Evolutionary conservation across 2,113 vertebrate species (phyloP), one percentile per base, ranked within the genome.

Genomic region (Poeciliopsis prolifica): DNA sequence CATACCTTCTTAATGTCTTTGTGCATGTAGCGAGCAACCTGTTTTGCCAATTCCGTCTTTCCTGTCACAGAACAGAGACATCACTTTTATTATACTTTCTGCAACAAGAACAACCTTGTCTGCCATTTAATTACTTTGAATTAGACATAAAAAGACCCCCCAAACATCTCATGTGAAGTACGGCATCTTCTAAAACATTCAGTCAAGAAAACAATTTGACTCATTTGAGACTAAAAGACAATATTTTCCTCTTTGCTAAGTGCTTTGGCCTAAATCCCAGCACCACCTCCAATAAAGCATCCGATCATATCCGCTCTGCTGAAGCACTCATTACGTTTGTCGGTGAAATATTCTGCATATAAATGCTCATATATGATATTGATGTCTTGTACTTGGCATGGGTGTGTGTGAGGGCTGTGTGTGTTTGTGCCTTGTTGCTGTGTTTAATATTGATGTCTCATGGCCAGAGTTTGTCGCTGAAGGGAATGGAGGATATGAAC

Each of bases 41-140:
- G 98, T 87, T 99, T 99, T 88, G 97, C 97, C 90, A 99, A 88
- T 81, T 99, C 98, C 0, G 98, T 99, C 92, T 99, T 99, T 72
- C 98, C 98, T 99, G 93, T 61, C n/a, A 78, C 33, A 70, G n/a
- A 81, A 70, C 54, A 66, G n/a, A 90, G 15, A 69, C 42, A 30
- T 40, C 8, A 65, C 51, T 61, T 63, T 35, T 58, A 65, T 73
- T 66, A 58, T 37, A 77, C 33, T 30, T 29, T 51, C 48, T 65
- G 4, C 48, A 64, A 71, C 61, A 66, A 24, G 31, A 76, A 60
- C 9, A 73, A 65, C 31, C 15, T 31, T 24, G 60, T 24, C 3
- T 37, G 35, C 31, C 60, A 35, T 65, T 61, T 75, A 74, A 77
- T 78, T 48, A 79, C 28, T 64, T 63, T 61, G 9, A 61, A 63